Evolutionary conservation across 2,888 invertebrate species (phyloP).

Genomic region (Laothoe populi): DNA sequence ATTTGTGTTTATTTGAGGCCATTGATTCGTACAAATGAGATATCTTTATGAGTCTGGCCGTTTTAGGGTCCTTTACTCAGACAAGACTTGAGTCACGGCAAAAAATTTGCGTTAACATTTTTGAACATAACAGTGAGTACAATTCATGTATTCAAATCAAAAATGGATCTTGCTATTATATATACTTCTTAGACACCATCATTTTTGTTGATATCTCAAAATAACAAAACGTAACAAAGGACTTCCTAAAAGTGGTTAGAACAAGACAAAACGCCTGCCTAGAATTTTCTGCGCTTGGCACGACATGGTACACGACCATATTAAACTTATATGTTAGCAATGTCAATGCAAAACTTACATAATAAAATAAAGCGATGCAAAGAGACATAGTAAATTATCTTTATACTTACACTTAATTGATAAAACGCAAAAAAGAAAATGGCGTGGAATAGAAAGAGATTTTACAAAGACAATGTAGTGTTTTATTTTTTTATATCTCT

Average conservation of each 20-base stretch:
- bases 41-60: constrained; percentile 2
- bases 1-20: constrained; percentile 18
- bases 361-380: background rate
- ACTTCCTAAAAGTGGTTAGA: too few species aligned
- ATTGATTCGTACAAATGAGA: constrained; percentile 3
- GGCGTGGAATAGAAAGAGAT: constrained; percentile 1
- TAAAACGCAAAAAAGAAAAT: background rate
- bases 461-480: constrained; percentile 3
- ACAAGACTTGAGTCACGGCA: too few species aligned
- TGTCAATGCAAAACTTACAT: background rate
- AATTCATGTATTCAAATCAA: too few species aligned
- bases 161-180: too few species aligned
- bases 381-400: background rate
- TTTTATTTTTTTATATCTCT: background rate
- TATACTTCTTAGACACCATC: too few species aligned
- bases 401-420: constrained; percentile 1
- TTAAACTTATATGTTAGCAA: background rate
- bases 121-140: too few species aligned
- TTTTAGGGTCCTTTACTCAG: background rate
- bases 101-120: too few species aligned
- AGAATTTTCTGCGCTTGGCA: constrained; percentile 3
- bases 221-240: too few species aligned
- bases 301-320: constrained; percentile 5
- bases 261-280: background rate
- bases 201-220: too few species aligned